phyloP scores from a whole-genome alignment of 2,797 vertebrate genomes.

The Acanthornis magna region DNA sequence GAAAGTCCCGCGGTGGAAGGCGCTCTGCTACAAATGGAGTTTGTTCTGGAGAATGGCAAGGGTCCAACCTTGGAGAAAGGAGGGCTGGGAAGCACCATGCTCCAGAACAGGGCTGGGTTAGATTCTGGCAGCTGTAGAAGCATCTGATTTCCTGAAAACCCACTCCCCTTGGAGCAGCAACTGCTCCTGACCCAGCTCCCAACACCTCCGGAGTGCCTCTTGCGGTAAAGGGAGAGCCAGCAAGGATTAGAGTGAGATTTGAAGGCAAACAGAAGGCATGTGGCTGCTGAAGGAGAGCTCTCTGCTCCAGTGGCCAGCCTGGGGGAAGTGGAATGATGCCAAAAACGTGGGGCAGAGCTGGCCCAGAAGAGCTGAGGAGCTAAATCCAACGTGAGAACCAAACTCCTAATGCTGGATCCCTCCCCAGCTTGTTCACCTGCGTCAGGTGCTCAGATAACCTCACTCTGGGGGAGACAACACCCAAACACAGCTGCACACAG shows the following conservation, averaged over 20 bases:
- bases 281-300: not conserved
- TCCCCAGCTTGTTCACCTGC: not conserved
- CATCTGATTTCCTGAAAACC: not conserved
- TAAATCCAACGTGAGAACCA: accelerated
- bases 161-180: not conserved
- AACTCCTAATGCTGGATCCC: not conserved
- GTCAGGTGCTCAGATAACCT: not conserved
- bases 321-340: not conserved
- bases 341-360: not conserved
- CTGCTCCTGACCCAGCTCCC: not conserved
- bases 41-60: not conserved
- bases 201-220: not conserved
- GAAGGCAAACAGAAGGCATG: not conserved
- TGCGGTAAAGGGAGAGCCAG: not conserved
- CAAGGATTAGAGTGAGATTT: accelerated
- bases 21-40: not conserved
- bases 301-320: not conserved
- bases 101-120: not conserved
- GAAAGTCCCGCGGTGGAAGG: slow-evolving; percentile 9
- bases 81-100: not conserved
- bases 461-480: not conserved
- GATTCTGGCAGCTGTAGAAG: not conserved
- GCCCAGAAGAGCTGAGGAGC: not conserved
- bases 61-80: not conserved
- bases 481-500: not conserved